Percentiles rank a stretch among this genome's conserved stretches.
phyloP scores from a whole-genome alignment of 2,888 invertebrate species.

The Lithophane leautieri region DNA sequence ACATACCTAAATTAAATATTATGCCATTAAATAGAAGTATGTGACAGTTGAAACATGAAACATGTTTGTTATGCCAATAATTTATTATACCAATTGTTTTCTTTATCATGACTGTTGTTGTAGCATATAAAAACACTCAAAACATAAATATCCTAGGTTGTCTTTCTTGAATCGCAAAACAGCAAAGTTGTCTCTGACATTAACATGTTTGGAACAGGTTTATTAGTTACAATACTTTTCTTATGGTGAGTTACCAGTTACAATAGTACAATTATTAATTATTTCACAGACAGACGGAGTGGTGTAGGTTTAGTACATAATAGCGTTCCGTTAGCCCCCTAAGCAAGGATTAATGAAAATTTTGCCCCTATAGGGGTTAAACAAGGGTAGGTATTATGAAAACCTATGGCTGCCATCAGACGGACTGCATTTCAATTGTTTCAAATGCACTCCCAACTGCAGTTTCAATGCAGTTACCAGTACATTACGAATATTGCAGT shows the following conservation, averaged over 20 bases:
- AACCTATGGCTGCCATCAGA: no score
- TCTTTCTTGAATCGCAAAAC: slow-evolving; percentile 8
- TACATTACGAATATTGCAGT: no score
- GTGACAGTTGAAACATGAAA: neutral
- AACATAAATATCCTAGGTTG: neutral
- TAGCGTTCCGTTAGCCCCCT: neutral
- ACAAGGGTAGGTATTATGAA: no score
- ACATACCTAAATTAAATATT: neutral
- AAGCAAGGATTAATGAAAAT: no score
- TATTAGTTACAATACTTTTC: neutral
- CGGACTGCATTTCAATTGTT: no score
- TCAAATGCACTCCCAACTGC: no score
- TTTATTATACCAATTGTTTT: neutral
- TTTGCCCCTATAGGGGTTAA: no score
- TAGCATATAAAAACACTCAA: neutral
- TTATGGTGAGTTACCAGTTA: neutral
- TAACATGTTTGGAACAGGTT: neutral
- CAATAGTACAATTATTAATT: no score
- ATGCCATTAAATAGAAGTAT: neutral
- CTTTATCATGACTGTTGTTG: neutral
- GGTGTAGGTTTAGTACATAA: neutral
- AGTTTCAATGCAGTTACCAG: no score
- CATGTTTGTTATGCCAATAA: neutral
- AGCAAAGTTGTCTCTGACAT: neutral
- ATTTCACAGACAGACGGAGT: neutral